Conservation (phyloP, 2,888 invertebrate species). For the Sphinx pinastri region DNA sequence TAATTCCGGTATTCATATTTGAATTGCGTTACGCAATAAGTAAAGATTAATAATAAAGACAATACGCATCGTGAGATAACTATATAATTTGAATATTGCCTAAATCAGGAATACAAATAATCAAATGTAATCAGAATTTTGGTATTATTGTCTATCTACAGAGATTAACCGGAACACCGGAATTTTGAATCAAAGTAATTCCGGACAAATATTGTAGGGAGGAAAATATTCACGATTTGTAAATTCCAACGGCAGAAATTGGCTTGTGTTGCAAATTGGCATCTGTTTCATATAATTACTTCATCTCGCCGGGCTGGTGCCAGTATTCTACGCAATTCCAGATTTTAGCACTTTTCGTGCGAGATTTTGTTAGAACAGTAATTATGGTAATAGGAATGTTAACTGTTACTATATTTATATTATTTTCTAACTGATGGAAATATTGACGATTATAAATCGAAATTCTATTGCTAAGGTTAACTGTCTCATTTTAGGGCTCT, state of each 20-base stretch:
- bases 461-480: too few species aligned
- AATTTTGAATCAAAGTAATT: constrained; percentile 17
- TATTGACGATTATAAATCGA: too few species aligned
- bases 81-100: neutral
- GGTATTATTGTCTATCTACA: neutral
- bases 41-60: too few species aligned
- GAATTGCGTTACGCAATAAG: too few species aligned
- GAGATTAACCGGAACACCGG: neutral
- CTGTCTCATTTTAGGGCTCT: too few species aligned
- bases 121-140: neutral
- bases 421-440: neutral
- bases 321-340: neutral
- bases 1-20: too few species aligned
- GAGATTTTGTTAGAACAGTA: neutral
- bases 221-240: constrained; percentile 18
- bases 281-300: constrained; percentile 24
- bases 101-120: neutral
- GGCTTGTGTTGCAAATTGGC: constrained; percentile 18
- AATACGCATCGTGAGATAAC: too few species aligned
- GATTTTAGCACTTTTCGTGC: neutral
- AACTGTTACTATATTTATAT: too few species aligned
- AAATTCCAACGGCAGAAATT: constrained; percentile 20
- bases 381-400: neutral
- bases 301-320: constrained; percentile 6
- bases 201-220: neutral